Evolutionary conservation across 2,113 vertebrate genomes (phyloP).

Genomic region (Sitta europaea): DNA sequence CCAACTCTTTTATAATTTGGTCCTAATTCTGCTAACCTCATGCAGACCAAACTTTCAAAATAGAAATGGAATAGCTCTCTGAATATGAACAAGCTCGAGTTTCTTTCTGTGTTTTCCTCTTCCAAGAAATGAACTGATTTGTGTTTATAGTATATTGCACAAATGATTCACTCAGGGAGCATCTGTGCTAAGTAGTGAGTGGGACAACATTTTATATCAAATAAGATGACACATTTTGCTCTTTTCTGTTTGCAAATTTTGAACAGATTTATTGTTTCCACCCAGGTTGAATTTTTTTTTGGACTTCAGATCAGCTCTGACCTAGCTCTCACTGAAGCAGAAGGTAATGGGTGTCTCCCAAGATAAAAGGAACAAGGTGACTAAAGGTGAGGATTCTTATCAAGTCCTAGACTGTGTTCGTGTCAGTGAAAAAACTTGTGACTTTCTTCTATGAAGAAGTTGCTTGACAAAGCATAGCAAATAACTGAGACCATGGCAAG

Average conservation of each 20-base stretch:
- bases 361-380: background rate
- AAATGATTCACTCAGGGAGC: constrained; percentile 38
- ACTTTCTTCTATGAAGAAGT: background rate
- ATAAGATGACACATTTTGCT: constrained; percentile 31
- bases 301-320: background rate
- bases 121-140: background rate
- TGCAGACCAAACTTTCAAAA: background rate
- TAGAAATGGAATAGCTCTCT: background rate
- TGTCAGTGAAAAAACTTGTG: background rate
- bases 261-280: background rate
- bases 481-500: background rate
- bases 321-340: background rate
- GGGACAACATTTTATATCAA: constrained; percentile 29
- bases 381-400: background rate
- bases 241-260: constrained; percentile 38
- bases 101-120: background rate
- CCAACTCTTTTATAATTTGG: background rate
- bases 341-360: background rate
- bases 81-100: background rate
- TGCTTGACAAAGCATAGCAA: background rate
- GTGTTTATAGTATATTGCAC: background rate
- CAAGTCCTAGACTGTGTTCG: background rate
- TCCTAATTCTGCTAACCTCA: background rate
- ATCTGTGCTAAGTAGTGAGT: constrained; percentile 40
- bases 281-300: background rate